These are phyloP conservation scores for Chaetophractus vellerosus DNA, from an alignment of 2,797 vertebrate genomes.

Conservation along the genomic window DNA sequence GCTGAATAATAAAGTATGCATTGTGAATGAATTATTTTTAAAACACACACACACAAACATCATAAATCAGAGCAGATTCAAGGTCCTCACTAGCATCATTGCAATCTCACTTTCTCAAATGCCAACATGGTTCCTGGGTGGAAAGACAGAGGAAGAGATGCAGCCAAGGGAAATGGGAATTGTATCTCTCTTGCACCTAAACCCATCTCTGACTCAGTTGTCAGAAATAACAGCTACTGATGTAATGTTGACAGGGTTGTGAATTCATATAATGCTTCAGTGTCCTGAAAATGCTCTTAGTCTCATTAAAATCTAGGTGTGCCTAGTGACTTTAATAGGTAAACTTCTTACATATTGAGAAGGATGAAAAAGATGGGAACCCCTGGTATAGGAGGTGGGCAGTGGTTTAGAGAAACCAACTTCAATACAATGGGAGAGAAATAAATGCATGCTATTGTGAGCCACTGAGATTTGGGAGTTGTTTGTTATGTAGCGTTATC, in stretches of 20 bases:
- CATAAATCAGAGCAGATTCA: conserved; percentile 1
- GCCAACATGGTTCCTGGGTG: neutral
- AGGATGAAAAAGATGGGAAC: neutral
- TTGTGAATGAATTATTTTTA: neutral
- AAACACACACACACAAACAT: neutral
- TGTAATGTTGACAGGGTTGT: neutral
- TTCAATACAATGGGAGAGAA: neutral
- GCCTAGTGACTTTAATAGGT: neutral
- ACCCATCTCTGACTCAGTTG: neutral
- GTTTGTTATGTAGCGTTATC: neutral
- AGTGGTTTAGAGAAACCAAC: neutral
- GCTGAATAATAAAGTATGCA: neutral
- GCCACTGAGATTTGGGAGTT: neutral
- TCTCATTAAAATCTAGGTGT: neutral
- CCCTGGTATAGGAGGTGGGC: neutral
- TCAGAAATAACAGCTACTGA: neutral
- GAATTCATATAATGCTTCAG: neutral
- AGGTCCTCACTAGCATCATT: neutral
- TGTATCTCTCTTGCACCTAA: neutral
- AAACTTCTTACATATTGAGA: neutral
- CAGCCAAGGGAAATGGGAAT: neutral
- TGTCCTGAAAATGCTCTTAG: neutral
- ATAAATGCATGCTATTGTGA: neutral
- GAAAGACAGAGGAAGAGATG: neutral
- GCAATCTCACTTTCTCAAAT: neutral